A percentile compares a stretch with the other conserved stretches of the same genome.
phyloP scores from a whole-genome alignment of 2,113 vertebrate genomes.

The Solenodon paradoxus region DNA sequence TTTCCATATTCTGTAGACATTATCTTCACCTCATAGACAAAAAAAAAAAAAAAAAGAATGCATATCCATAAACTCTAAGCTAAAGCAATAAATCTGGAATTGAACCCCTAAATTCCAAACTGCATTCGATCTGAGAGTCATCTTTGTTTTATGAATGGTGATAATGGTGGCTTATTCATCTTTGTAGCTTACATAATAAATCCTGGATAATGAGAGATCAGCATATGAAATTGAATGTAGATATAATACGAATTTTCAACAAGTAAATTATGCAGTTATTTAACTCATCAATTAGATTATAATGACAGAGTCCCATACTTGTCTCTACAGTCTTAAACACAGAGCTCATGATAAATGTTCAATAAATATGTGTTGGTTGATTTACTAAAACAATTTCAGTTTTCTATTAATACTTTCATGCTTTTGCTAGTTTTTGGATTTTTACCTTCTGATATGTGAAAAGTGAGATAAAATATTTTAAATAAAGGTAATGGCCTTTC shows the following conservation, averaged over 20 bases:
- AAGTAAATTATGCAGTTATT: no score
- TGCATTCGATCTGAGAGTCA: neutral
- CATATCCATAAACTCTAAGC: neutral
- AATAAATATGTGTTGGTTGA: neutral
- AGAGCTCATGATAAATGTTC: neutral
- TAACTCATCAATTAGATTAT: neutral
- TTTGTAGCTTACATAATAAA: neutral
- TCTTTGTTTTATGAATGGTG: neutral
- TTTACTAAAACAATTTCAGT: neutral
- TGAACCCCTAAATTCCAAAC: neutral
- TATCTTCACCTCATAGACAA: neutral
- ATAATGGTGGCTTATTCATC: neutral
- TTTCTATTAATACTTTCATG: neutral
- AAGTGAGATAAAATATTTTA: neutral
- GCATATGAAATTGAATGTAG: neutral
- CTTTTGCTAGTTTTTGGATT: neutral
- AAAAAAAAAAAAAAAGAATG: neutral
- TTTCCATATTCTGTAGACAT: neutral
- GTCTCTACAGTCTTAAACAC: neutral
- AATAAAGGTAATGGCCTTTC: slow-evolving; percentile 20
- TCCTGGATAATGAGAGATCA: neutral
- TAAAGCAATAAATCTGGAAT: neutral
- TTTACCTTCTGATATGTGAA: neutral
- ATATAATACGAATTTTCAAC: no score
- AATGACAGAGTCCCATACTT: neutral